Evolutionary conservation across 2,113 vertebrate genomes (phyloP).

Genomic region (Coturnix japonica): DNA sequence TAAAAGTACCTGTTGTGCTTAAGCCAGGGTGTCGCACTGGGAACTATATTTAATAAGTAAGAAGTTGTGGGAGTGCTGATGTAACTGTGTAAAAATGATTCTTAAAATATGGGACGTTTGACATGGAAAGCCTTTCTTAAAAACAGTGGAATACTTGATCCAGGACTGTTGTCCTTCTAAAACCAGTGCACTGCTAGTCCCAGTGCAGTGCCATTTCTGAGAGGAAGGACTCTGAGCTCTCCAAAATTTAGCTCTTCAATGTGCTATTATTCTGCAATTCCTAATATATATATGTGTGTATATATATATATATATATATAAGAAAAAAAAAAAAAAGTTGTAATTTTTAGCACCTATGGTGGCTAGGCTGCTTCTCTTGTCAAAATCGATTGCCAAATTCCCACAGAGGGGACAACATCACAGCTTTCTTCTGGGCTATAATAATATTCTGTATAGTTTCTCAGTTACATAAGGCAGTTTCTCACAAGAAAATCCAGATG

Average conservation of each 20-base stretch:
- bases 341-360: background rate
- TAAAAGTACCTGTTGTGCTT: conserved; percentile 68
- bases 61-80: conserved; percentile 63
- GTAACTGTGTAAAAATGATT: conserved; percentile 61
- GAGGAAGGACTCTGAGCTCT: background rate
- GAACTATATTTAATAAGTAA: conserved; percentile 68
- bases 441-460: background rate
- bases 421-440: background rate
- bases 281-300: background rate
- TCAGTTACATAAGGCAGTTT: background rate
- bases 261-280: background rate
- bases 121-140: conserved; percentile 34
- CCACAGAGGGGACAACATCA: background rate
- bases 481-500: background rate
- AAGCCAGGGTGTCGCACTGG: conserved; percentile 45
- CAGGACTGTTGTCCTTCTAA: conserved; percentile 9
- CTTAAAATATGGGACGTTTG: conserved; percentile 47
- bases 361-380: background rate
- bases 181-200: background rate
- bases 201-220: background rate
- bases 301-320: too few species aligned
- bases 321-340: too few species aligned
- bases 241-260: background rate
- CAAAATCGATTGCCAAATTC: background rate
- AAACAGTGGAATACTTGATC: conserved; percentile 15